These are phyloP conservation scores for Bucco capensis DNA, from an alignment of 2,113 vertebrate genomes.

Conservation along the genomic window DNA sequence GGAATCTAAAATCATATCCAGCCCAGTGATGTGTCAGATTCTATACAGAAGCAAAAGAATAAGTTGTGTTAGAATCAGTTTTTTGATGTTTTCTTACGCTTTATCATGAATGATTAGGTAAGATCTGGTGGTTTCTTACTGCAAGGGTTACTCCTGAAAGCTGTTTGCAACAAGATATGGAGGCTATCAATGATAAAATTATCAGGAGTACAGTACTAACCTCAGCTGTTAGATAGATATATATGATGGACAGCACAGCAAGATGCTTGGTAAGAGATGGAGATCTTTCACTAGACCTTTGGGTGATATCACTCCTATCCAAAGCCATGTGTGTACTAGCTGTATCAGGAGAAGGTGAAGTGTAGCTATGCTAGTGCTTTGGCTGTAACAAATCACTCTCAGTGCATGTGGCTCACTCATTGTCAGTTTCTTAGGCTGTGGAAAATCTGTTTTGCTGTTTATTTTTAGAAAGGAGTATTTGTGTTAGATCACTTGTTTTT, in stretches of 20 bases:
- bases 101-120: background rate
- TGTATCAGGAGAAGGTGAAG: background rate
- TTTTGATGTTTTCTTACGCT: background rate
- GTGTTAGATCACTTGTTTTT: background rate
- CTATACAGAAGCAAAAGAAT: background rate
- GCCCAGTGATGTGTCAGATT: background rate
- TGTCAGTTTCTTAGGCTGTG: background rate
- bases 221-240: background rate
- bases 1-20: background rate
- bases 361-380: background rate
- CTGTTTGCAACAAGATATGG: background rate
- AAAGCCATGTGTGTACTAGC: background rate
- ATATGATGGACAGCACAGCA: background rate
- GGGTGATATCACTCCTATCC: background rate
- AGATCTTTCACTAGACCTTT: background rate
- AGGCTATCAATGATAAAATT: background rate
- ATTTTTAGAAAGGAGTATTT: background rate
- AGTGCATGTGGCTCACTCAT: background rate
- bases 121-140: background rate
- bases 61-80: too few relatives aligned
- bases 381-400: background rate
- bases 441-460: constrained; percentile 18
- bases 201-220: background rate
- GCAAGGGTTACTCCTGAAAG: background rate
- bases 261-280: background rate